Conservation (phyloP, 2,797 vertebrate species). For the Chiroxiphia lanceolata region DNA sequence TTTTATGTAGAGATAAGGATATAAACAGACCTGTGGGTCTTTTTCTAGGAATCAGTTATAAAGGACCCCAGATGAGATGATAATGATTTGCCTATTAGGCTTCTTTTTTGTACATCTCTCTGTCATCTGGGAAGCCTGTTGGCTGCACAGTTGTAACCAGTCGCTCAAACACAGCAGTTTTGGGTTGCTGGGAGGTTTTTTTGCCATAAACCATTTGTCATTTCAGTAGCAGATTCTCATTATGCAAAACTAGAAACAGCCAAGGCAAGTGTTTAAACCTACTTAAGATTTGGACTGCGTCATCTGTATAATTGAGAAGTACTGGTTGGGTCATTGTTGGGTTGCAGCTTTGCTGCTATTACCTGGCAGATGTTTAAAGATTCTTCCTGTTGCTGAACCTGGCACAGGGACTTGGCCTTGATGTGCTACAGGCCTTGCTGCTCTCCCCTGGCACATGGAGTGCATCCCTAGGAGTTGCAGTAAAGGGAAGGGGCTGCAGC, state of each 20-base stretch:
- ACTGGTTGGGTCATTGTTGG: not conserved
- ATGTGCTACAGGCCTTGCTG: not conserved
- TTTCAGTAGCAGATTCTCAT: slow-evolving; percentile 24
- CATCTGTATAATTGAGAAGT: not conserved
- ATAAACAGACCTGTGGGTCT: not conserved
- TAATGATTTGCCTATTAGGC: not conserved
- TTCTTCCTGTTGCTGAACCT: not conserved
- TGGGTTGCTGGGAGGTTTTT: not conserved
- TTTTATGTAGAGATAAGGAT: not conserved
- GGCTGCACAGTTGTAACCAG: not conserved
- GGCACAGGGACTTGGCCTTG: not conserved
- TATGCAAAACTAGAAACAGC: not conserved
- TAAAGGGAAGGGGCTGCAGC: not conserved
- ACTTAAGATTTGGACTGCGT: not conserved
- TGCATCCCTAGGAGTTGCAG: not conserved
- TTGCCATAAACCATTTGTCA: not conserved
- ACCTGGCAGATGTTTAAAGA: not conserved
- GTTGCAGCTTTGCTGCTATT: not conserved
- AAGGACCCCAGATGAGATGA: not conserved
- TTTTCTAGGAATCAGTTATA: not conserved
- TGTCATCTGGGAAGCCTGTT: not conserved
- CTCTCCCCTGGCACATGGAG: not conserved
- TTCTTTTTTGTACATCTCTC: not conserved
- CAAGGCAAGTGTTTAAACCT: slow-evolving; percentile 21
- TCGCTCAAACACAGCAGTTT: not conserved